Conservation (phyloP, 2,888 invertebrate genomes). For the Plagodis dolabraria region DNA sequence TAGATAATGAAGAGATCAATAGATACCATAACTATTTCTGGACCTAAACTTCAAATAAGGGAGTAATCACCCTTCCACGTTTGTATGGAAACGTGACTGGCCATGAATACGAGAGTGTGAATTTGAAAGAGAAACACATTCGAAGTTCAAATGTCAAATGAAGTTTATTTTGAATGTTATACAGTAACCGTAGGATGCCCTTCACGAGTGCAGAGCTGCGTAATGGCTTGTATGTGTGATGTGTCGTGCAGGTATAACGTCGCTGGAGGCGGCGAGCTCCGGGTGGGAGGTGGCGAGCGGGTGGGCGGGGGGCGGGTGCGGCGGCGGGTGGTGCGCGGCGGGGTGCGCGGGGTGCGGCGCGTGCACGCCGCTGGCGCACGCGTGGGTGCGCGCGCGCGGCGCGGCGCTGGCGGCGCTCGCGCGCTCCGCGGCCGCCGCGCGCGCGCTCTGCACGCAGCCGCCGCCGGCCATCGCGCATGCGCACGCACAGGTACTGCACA, state of each 20-base stretch:
- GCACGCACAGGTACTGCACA: slow-evolving; percentile 82
- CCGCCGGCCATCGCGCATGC: slow-evolving; percentile 95
- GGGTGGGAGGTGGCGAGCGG: slow-evolving; percentile 50
- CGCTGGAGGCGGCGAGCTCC: slow-evolving; percentile 48
- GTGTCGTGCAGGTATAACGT: slow-evolving; percentile 53
- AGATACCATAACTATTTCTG: too few relatives aligned
- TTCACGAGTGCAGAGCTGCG: too few relatives aligned
- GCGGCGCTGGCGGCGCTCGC: slow-evolving; percentile 88
- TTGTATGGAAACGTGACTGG: too few relatives aligned
- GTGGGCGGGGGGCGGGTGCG: slow-evolving; percentile 50
- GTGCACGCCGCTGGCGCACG: slow-evolving; percentile 47
- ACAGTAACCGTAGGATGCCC: too few relatives aligned
- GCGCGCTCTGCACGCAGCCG: slow-evolving; percentile 93
- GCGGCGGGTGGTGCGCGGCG: slow-evolving; percentile 46
- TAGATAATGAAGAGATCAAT: too few relatives aligned
- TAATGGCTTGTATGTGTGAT: background rate
- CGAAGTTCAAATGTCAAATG: too few relatives aligned
- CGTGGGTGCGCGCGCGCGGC: slow-evolving; percentile 86
- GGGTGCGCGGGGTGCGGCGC: slow-evolving; percentile 47
- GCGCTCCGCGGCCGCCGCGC: slow-evolving; percentile 85
- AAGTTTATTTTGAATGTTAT: too few relatives aligned
- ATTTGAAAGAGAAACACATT: too few relatives aligned
- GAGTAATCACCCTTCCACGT: too few relatives aligned
- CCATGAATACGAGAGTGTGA: too few relatives aligned
- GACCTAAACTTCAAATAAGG: too few relatives aligned